phyloP scores from a whole-genome alignment of 1,140 invertebrate genomes.

The Pseudomyrmex flavicornis region DNA sequence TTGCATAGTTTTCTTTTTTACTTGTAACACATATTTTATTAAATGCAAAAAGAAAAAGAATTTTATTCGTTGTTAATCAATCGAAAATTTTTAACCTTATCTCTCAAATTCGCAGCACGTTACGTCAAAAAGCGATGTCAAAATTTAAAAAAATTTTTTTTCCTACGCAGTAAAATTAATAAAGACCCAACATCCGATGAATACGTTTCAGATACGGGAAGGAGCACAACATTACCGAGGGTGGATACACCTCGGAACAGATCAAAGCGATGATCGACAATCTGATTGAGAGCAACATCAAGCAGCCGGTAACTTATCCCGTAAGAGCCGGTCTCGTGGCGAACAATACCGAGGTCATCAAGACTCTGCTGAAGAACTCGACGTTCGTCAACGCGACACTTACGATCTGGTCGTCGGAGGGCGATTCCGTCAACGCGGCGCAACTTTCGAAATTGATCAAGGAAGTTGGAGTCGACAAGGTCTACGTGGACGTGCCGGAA shows the following conservation, averaged over 20 bases:
- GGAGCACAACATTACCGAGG: slow-evolving; percentile 81
- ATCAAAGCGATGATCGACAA: slow-evolving; percentile 90
- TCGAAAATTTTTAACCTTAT: too few species aligned
- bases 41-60: too few species aligned
- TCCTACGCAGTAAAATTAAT: background rate
- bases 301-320: slow-evolving; percentile 92
- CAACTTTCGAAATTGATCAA: slow-evolving; percentile 87
- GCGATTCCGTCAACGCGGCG: slow-evolving; percentile 87
- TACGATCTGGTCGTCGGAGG: slow-evolving; percentile 90
- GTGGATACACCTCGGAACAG: slow-evolving; percentile 89
- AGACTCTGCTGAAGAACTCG: slow-evolving; percentile 84
- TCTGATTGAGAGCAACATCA: slow-evolving; percentile 86
- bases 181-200: background rate
- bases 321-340: slow-evolving; percentile 91
- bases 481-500: slow-evolving; percentile 90
- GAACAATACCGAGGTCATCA: slow-evolving; percentile 86
- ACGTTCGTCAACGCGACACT: slow-evolving; percentile 84
- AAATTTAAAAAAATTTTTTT: background rate
- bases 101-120: too few species aligned
- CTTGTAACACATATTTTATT: too few species aligned
- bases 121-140: too few species aligned
- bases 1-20: too few species aligned
- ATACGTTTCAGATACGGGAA: slow-evolving; percentile 74
- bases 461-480: slow-evolving; percentile 87
- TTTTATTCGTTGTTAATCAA: too few species aligned